A percentile compares a stretch with the other conserved stretches of the same genome.
Conservation (phyloP, 2,888 invertebrate genomes). For the Onthophagus sagittarius region DNA sequence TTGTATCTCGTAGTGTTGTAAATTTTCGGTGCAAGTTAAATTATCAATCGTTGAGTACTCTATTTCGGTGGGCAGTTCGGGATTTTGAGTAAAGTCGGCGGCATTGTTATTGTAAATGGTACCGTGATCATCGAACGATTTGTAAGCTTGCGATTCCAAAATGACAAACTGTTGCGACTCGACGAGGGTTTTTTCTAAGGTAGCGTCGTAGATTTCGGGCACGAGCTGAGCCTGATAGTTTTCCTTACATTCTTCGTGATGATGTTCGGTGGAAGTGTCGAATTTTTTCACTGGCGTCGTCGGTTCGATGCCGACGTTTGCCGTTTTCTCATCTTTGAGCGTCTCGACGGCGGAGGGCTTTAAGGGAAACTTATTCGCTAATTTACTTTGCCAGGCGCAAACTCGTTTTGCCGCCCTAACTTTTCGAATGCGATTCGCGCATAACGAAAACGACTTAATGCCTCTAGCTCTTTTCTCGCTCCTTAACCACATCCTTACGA, state of each 20-base stretch:
- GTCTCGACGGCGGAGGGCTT: not conserved
- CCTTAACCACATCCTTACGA: slow-evolving; percentile 59
- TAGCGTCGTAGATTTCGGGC: slow-evolving; percentile 39
- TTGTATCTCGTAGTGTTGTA: slow-evolving; percentile 32
- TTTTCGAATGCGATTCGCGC: slow-evolving; percentile 36
- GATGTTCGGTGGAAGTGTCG: slow-evolving; percentile 16
- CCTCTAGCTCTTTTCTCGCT: slow-evolving; percentile 62
- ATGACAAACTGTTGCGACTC: slow-evolving; percentile 24
- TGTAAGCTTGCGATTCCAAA: slow-evolving; percentile 21
- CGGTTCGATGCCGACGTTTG: slow-evolving; percentile 12
- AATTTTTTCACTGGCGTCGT: slow-evolving; percentile 12
- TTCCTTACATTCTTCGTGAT: slow-evolving; percentile 41
- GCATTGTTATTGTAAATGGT: slow-evolving; percentile 15
- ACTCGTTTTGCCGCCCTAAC: slow-evolving; percentile 32
- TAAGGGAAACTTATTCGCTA: slow-evolving; percentile 29
- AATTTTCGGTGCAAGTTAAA: slow-evolving; percentile 35
- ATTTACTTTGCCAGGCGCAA: slow-evolving; percentile 36
- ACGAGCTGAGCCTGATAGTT: slow-evolving; percentile 45
- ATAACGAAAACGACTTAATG: slow-evolving; percentile 45
- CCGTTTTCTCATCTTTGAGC: slow-evolving; percentile 28
- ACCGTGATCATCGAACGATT: slow-evolving; percentile 16
- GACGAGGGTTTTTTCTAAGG: slow-evolving; percentile 20
- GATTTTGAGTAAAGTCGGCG: slow-evolving; percentile 24
- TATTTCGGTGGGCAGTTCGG: slow-evolving; percentile 39
- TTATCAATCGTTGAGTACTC: slow-evolving; percentile 44